Base-by-base conservation (phyloP, 2,797 vertebrate species). In the Diplodus sargus region DNA sequence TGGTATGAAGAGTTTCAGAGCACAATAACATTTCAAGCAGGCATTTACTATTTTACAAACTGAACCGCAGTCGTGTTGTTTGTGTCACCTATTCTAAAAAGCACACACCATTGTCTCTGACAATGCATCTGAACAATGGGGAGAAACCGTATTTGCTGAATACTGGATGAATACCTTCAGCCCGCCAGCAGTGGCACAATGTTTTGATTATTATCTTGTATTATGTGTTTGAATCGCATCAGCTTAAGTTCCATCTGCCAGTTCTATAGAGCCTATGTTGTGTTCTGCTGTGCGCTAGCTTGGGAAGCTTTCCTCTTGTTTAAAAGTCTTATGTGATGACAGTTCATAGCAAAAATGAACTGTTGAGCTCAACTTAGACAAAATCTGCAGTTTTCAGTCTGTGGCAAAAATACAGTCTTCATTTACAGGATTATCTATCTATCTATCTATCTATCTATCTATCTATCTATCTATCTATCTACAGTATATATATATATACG, bases 61-160 rank as follows among this genome's bases (percentile, higher is more conserved):
- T 68, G 52, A 79, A 71, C 67, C 57, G 47, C 23, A 20, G 70
- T 58, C 69, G 71, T 81, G 52, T 66, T 77, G 80, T 82, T 81
- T 81, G 82, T 76, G 70, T 70, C 71, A 68, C 80, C 81, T 79
- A 43, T 72, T 79, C 60, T 76, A 17, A 74, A 78, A 86, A 79
- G 68, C 73, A 30, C 14, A n/a, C 8, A 13, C 56, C 22, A 64
- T 84, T 83, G 86, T 88, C 67, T 65, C 59, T 18, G 69, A 83
- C 85, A 79, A 81, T 70, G 73, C 58, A 34, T 58, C 16, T n/a
- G 56, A 78, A 88, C 86, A 84, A 79, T 78, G 58, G 82, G 47
- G 60, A 72, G 28, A 81, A 65, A 69, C 23, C 48, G 68, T 56
- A 45, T 69, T 74, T 74, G 34, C 45, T 34, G 62, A 49, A 42